Percentiles rank a stretch among this genome's conserved stretches.
phyloP scores from a whole-genome alignment of 37 sponge, comb jelly and placozoan genomes.

The Chondrosia reniformis region DNA sequence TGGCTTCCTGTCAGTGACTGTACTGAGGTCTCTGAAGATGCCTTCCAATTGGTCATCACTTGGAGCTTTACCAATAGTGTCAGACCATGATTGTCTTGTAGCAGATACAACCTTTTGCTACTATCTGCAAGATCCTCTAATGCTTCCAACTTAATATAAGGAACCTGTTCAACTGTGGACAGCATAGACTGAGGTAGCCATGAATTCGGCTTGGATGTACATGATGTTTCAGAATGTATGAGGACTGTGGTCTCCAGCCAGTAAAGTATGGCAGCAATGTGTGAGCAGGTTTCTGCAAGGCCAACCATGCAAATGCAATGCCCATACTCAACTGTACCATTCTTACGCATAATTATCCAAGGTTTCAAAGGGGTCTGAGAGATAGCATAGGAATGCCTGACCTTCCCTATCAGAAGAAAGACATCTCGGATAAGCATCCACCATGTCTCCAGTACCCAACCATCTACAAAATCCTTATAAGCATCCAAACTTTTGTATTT shows the following conservation, averaged over 20 bases:
- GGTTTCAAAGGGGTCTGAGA: not conserved
- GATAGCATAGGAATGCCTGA: not conserved
- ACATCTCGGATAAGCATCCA: not conserved
- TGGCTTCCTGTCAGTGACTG: slow-evolving; percentile 14
- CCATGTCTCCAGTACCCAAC: not conserved
- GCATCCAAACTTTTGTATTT: slow-evolving; percentile 45
- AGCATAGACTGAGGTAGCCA: slow-evolving; percentile 12
- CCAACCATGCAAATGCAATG: not conserved
- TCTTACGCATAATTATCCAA: not conserved
- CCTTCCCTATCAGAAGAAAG: not conserved
- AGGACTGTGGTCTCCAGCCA: not conserved
- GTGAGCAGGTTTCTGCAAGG: not conserved
- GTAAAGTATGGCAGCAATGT: not conserved
- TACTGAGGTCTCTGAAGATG: not conserved
- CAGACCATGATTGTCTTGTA: not conserved
- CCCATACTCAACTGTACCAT: not conserved
- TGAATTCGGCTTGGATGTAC: not conserved
- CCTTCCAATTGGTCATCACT: not conserved
- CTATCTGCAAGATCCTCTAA: not conserved
- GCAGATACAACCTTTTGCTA: not conserved
- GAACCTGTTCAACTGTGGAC: not conserved
- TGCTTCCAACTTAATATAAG: not conserved
- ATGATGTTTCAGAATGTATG: not conserved
- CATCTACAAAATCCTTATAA: slow-evolving; percentile 45
- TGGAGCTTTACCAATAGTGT: not conserved